Evolutionary conservation across 92 coral and sea anemone genomes (phyloP).

Genomic region (Nematostella vectensis): DNA sequence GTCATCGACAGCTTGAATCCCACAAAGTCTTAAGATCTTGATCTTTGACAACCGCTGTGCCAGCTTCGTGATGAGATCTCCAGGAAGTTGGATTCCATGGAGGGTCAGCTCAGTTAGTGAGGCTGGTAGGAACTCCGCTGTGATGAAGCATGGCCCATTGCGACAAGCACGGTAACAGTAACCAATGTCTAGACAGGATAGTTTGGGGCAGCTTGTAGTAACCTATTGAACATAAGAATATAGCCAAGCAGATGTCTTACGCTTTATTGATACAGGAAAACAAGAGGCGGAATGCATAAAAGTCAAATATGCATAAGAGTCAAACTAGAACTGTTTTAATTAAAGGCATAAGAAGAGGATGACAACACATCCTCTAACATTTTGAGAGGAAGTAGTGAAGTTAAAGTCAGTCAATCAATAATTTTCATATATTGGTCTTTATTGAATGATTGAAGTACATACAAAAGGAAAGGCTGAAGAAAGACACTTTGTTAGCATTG

Average conservation of each 20-base stretch:
- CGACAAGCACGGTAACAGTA: conserved; percentile 62
- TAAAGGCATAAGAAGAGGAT: no score
- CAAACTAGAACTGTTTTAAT: no score
- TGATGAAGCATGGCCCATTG: conserved; percentile 33
- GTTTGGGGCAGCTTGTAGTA: conserved; percentile 51
- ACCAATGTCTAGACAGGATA: conserved; percentile 59
- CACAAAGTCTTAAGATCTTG: conserved; percentile 53
- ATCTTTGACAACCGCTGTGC: conserved; percentile 26
- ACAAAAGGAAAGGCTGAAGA: no score
- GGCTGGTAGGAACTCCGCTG: conserved; percentile 45
- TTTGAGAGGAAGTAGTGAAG: no score
- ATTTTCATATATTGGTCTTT: no score
- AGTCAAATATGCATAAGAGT: no score
- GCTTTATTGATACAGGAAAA: no score
- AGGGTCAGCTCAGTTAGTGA: conserved; percentile 55
- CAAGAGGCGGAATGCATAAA: no score
- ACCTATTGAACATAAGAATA: conserved; percentile 22
- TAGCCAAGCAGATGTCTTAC: not conserved
- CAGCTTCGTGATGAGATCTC: conserved; percentile 34
- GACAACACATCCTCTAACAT: no score
- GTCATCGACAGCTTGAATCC: conserved; percentile 57
- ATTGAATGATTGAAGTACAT: no score
- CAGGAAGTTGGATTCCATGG: conserved; percentile 64
- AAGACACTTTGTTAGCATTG: no score
- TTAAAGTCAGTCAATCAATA: no score